A percentile compares a stretch with the other conserved stretches of the same genome.
phyloP scores from a whole-genome alignment of 1,140 invertebrate species.

The Oscheius sp. region DNA sequence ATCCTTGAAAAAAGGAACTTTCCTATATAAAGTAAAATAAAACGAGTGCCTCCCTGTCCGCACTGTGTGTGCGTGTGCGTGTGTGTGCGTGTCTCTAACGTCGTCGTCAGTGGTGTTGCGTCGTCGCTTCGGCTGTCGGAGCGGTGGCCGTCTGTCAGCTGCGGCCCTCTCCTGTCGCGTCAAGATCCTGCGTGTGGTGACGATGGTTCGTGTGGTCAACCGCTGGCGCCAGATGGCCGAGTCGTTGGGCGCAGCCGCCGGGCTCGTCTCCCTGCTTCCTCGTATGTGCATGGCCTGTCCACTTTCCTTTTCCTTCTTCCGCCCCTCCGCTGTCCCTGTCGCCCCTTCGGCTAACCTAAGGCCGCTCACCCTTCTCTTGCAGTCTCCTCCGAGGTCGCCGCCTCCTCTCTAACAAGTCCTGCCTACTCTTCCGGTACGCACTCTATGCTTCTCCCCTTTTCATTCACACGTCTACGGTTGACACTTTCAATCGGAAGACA shows the following conservation, averaged over 20 bases:
- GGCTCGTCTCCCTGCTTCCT: slow-evolving; percentile 39
- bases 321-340: neutral
- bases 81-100: too few relatives aligned
- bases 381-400: slow-evolving; percentile 1
- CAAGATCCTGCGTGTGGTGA: slow-evolving; percentile 55
- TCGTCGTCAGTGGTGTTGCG: slow-evolving; percentile 36
- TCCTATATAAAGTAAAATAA: too few relatives aligned
- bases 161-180: slow-evolving; percentile 48
- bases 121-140: too few relatives aligned
- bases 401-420: slow-evolving; percentile 4
- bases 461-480: too few relatives aligned
- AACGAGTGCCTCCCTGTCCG: too few relatives aligned
- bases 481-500: too few relatives aligned
- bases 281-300: neutral
- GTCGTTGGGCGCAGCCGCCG: slow-evolving; percentile 16
- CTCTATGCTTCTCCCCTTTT: neutral
- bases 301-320: slow-evolving; percentile 1
- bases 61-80: too few relatives aligned
- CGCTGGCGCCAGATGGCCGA: slow-evolving; percentile 39
- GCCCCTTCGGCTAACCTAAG: neutral
- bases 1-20: too few relatives aligned
- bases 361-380: slow-evolving; percentile 5
- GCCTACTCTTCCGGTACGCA: slow-evolving; percentile 1
- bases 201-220: slow-evolving; percentile 54
- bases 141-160: slow-evolving; percentile 42